phyloP scores from a whole-genome alignment of 2,888 invertebrate species.

The Lamproptera curius region DNA sequence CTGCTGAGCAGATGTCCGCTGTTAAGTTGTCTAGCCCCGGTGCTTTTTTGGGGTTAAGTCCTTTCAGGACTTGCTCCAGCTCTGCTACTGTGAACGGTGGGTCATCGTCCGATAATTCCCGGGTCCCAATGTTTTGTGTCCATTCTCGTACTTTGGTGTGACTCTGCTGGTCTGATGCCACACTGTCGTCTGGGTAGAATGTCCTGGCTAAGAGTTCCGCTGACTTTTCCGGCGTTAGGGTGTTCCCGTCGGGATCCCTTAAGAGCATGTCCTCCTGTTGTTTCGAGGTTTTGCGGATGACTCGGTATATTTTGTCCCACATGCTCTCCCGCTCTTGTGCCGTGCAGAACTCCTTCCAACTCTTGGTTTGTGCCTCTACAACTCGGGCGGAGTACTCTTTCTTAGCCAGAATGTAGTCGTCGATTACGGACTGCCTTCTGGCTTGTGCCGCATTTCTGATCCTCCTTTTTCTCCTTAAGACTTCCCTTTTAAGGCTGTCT shows the following conservation, averaged over 20 bases:
- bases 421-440: constrained; percentile 16
- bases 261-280: constrained; percentile 16
- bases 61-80: constrained; percentile 7
- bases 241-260: too few relatives aligned
- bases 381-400: constrained; percentile 8
- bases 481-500: background rate
- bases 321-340: constrained; percentile 26
- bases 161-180: constrained; percentile 3
- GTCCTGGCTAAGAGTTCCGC: constrained; percentile 22
- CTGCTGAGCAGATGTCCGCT: constrained; percentile 26
- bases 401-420: constrained; percentile 23
- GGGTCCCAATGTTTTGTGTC: constrained; percentile 17
- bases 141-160: background rate
- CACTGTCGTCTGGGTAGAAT: constrained; percentile 26
- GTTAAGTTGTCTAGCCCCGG: constrained; percentile 30
- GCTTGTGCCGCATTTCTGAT: constrained; percentile 16
- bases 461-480: constrained; percentile 15
- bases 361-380: constrained; percentile 21
- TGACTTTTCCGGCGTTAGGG: constrained; percentile 10
- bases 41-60: constrained; percentile 25
- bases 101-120: constrained; percentile 15
- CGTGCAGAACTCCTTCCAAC: constrained; percentile 28
- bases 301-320: constrained; percentile 14
- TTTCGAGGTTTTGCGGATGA: constrained; percentile 1
- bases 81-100: constrained; percentile 18